Evolutionary conservation across 2,113 vertebrate species (phyloP).

Genomic region (Oncorhynchus mykiss): DNA sequence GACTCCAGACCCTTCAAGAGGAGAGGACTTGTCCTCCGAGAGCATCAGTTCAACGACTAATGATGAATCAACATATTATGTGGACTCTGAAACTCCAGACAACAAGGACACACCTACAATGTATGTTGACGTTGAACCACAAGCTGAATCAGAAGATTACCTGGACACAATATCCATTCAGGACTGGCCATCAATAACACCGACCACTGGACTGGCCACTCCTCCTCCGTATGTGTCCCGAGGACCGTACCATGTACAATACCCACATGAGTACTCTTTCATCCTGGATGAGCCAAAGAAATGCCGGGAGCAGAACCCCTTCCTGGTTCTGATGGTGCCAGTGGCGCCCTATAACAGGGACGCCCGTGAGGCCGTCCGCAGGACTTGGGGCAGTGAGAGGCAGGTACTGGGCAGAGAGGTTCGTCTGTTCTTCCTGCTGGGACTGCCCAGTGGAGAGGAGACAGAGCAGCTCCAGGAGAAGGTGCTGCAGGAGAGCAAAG

Average conservation of each 20-base stretch:
- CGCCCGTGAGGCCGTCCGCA: slow-evolving; percentile 52
- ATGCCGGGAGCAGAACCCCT: slow-evolving; percentile 47
- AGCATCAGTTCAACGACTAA: no score
- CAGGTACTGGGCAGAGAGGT: slow-evolving; percentile 46
- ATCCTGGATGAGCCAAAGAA: slow-evolving; percentile 52
- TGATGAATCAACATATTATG: no score
- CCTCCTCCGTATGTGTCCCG: slow-evolving; percentile 9
- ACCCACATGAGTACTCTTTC: slow-evolving; percentile 52
- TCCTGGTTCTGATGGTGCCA: slow-evolving; percentile 72
- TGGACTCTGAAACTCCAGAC: no score
- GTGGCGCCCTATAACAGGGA: slow-evolving; percentile 58
- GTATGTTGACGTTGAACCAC: no score
- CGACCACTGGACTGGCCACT: not conserved
- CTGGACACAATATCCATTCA: no score
- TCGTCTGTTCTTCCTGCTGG: slow-evolving; percentile 67
- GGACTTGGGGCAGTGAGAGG: slow-evolving; percentile 68
- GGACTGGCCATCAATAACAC: no score
- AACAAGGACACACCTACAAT: no score
- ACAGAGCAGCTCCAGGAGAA: not conserved
- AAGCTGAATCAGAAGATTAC: no score
- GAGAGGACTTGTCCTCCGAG: no score
- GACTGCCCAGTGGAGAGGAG: slow-evolving; percentile 15
- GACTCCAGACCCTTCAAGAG: no score
- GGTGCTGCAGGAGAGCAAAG: slow-evolving; percentile 64
- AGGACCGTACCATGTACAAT: slow-evolving; percentile 34